These are phyloP conservation scores for Drosophila bocki DNA, from an alignment of 1,140 invertebrate species.

Conservation along the genomic window DNA sequence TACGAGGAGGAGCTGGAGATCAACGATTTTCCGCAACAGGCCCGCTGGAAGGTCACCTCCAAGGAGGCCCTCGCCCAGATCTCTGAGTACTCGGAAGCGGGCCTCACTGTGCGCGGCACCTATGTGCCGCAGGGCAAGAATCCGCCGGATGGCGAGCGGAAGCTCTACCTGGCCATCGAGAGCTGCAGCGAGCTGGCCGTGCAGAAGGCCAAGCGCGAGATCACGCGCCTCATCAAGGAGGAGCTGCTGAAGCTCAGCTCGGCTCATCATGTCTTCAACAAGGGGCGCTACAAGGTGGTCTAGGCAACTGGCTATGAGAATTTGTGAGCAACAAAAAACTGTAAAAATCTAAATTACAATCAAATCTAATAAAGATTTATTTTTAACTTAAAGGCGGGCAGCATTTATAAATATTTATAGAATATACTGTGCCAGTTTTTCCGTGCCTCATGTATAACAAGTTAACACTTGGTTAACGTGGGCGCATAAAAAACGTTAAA, in stretches of 20 bases:
- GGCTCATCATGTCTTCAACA: slow-evolving; percentile 94
- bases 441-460: no score
- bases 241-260: slow-evolving; percentile 96
- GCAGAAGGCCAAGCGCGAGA: slow-evolving; percentile 99
- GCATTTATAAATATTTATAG: no score
- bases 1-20: slow-evolving; percentile 99
- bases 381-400: neutral
- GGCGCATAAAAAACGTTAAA: no score
- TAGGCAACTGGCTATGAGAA: slow-evolving; percentile 85
- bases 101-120: slow-evolving; percentile 99
- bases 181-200: slow-evolving; percentile 98
- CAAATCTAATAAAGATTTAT: slow-evolving; percentile 13
- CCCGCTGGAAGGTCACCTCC: slow-evolving; percentile 98
- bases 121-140: slow-evolving; percentile 96
- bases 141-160: slow-evolving; percentile 97
- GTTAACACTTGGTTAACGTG: no score
- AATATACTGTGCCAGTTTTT: no score
- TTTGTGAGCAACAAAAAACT: neutral
- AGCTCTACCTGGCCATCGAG: slow-evolving; percentile 99
- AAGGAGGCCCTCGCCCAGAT: slow-evolving; percentile 99
- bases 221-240: slow-evolving; percentile 98
- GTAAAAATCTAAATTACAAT: neutral
- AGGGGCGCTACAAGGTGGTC: slow-evolving; percentile 97
- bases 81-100: slow-evolving; percentile 99
- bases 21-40: slow-evolving; percentile 99